Conservation (phyloP, 2,888 invertebrate species). For the Athalia rosae region DNA sequence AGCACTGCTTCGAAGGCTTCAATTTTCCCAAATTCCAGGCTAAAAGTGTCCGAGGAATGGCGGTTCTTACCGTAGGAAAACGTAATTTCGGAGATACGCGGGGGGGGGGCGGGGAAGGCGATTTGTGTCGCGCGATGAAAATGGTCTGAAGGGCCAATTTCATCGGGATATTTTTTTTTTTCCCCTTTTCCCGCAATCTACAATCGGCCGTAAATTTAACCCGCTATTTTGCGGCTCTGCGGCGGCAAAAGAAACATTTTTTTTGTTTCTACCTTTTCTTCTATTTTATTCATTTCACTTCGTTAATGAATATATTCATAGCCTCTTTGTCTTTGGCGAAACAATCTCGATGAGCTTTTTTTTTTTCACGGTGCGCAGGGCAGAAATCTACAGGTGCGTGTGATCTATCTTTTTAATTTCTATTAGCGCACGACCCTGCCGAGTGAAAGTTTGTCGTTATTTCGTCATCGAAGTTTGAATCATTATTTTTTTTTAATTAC, state of each 20-base stretch:
- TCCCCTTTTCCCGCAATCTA: slow-evolving; percentile 18
- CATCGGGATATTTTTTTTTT: slow-evolving; percentile 4
- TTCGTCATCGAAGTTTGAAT: too few species aligned
- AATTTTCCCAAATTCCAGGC: slow-evolving; percentile 18
- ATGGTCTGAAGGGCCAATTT: slow-evolving; percentile 38
- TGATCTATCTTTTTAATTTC: too few species aligned
- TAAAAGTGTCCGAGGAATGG: slow-evolving; percentile 6
- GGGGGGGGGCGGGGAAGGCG: slow-evolving; percentile 7
- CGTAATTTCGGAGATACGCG: slow-evolving; percentile 38
- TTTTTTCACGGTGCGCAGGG: too few species aligned
- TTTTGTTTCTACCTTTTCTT: too few species aligned
- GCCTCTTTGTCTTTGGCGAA: too few species aligned
- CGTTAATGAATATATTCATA: too few species aligned
- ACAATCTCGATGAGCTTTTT: too few species aligned
- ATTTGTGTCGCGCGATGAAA: neutral
- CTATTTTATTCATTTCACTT: too few species aligned
- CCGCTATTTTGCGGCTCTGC: neutral
- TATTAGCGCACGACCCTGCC: too few species aligned
- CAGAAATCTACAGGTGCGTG: too few species aligned
- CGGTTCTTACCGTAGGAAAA: neutral
- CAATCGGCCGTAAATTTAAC: slow-evolving; percentile 26
- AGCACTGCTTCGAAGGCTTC: neutral
- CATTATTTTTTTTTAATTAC: too few species aligned
- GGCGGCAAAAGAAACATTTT: neutral
- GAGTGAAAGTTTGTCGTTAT: too few species aligned